Evolutionary conservation across 2,113 vertebrate genomes (phyloP), one percentile per base, ranked within the genome.

Genomic region (Scolopax mira): DNA sequence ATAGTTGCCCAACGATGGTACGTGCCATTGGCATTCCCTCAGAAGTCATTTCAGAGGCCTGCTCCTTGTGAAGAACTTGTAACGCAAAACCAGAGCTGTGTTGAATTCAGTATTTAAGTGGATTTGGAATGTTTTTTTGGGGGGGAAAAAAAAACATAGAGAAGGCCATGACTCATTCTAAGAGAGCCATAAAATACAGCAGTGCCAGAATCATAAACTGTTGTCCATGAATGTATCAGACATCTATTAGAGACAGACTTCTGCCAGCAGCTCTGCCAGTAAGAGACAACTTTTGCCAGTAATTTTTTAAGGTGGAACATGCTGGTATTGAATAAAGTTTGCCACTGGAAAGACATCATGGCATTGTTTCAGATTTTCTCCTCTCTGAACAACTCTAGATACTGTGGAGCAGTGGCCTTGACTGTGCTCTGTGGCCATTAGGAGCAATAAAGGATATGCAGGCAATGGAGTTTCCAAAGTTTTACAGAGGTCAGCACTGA

Each of bases 171-270:
- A 94, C 31, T 94, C 78, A 92, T 85, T 87, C 74, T 51, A 65
- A 85, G 57, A 79, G 61, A 81, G 30, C 44, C 70, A 91, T 92
- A 65, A 93, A 94, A 75, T 82, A 52, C 52, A 85, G 28, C 52
- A 79, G 39, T 79, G 67, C 79, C 90, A 94, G 72, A 86, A 90
- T 88, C 65, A 90, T 93, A 84, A 93, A 92, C 35, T 89, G 33
- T 92, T 84, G 88, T 74, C 86, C 61, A 4, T 86, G 64, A 92
- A 35, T 67, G 24, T 79, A 94, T 91, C 73, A 54, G 37, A 49
- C 54, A 75, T 70, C 61, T 94, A 90, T 85, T 77, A 85, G 73
- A 90, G 71, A 70, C 19, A 94, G 82, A 66, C 35, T 87, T 95
- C 81, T 91, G 71, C 62, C 51, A 90, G 31, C 27, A 73, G 30